Conservation (phyloP, 2,888 invertebrate species). For the Drosophila barbarae region DNA sequence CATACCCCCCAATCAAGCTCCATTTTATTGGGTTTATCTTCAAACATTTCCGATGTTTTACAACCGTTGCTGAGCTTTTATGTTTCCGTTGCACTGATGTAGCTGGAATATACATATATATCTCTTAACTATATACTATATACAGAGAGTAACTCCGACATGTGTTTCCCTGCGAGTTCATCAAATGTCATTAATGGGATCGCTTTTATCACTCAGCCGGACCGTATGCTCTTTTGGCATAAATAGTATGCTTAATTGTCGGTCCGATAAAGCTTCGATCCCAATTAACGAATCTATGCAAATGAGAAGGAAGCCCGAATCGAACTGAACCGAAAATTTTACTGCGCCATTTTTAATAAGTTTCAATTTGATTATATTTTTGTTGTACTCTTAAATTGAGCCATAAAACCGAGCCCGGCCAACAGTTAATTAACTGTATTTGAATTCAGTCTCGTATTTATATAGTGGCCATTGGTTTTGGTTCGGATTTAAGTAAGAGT, state of each 20-base stretch:
- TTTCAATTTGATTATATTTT: conserved; percentile 60
- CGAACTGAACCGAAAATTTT: conserved; percentile 43
- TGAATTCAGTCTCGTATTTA: conserved; percentile 42
- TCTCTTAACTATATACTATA: neutral
- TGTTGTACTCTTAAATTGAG: conserved; percentile 61
- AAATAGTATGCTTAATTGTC: conserved; percentile 54
- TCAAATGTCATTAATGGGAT: conserved; percentile 62
- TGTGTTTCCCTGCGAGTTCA: conserved; percentile 34
- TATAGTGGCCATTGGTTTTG: conserved; percentile 18
- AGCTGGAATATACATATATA: conserved; percentile 24
- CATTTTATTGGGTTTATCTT: conserved; percentile 34
- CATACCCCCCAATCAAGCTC: neutral
- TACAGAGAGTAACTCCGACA: conserved; percentile 12
- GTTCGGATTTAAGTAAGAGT: neutral
- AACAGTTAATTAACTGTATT: conserved; percentile 64
- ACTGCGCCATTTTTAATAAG: conserved; percentile 63
- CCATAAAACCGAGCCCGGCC: conserved; percentile 57
- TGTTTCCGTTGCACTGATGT: conserved; percentile 56
- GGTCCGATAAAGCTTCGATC: conserved; percentile 54
- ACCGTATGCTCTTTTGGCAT: conserved; percentile 49
- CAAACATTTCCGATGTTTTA: conserved; percentile 58
- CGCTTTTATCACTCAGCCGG: conserved; percentile 52
- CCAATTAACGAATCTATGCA: conserved; percentile 72
- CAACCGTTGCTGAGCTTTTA: conserved; percentile 56
- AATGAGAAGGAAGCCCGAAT: conserved; percentile 43